Base-by-base conservation (phyloP, 2,888 invertebrate genomes). In the Sinohyriopsis cumingii region DNA sequence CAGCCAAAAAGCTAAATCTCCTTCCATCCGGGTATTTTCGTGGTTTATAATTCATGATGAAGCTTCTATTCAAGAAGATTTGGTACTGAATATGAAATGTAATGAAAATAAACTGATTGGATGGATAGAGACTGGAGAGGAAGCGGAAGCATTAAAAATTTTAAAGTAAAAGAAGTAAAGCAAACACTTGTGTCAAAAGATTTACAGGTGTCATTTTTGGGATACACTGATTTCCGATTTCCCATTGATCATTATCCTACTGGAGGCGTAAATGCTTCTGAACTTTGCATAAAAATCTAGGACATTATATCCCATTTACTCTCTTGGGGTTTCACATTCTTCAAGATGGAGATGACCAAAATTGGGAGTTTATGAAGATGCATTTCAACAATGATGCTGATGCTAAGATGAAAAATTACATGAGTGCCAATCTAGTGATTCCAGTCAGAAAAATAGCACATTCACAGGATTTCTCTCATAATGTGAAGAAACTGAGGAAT, bases 221-320 rank as follows among this genome's bases (percentile, higher is more conserved):
- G 76, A 18, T 71, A 67, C 24, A 76, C 76, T 33, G 76, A 73
- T 61, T 73, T 76, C 56, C 33, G 76, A 22, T 76, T 76, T 67
- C 76, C 73, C 12, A 45, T 76, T 5, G 56, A 45, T 33, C 69
- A 76, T 56, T 72, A 60, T 62, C 73, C 76, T 24, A 74, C 73
- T 54, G 61, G 15, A 64, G 71, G 59, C 54, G 62, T 53, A 28
- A 68, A 55, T 56, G 59, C 61, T 59, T 28, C 67, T 15, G 73
- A 74, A 55, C 63, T 76, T 18, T 18, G 56, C 33, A 65, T 69
- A 9, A 67, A 69, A 9, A 67, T 76, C 33, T 74, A 66, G 69
- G 55, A 71, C 33, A 28, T 63, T 22, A 65, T 73, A 33, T 24
- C 33, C 45, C 55, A 71, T 59, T 62, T 76, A n/a, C 4, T 45